phyloP scores from a whole-genome alignment of 2,888 invertebrate genomes.

The Apeira syringaria region DNA sequence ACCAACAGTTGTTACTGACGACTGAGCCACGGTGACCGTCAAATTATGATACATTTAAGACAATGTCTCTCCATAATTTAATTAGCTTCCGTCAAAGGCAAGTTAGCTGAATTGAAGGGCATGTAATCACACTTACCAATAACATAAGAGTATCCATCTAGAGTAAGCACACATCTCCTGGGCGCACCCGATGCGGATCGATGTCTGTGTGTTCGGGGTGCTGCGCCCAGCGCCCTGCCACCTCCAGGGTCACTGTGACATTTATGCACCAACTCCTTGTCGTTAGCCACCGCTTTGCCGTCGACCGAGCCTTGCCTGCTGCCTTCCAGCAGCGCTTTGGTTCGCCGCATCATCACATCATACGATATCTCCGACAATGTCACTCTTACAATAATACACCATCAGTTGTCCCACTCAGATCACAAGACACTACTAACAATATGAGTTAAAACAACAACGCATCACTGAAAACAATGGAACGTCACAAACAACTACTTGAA shows the following conservation, averaged over 20 bases:
- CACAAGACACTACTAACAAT: conserved; percentile 16
- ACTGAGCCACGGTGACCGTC: too few relatives aligned
- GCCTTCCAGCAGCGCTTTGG: conserved; percentile 73
- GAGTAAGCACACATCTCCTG: conserved; percentile 91
- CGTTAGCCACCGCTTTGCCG: conserved; percentile 63
- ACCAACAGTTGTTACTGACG: too few relatives aligned
- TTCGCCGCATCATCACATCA: conserved; percentile 78
- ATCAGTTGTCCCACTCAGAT: conserved; percentile 30
- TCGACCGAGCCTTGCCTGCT: conserved; percentile 78
- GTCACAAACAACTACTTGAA: not conserved
- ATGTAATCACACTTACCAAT: conserved; percentile 86
- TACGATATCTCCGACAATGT: conserved; percentile 61
- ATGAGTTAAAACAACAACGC: not conserved
- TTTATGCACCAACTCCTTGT: conserved; percentile 87
- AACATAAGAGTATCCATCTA: conserved; percentile 94
- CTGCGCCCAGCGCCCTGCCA: conserved; percentile 68
- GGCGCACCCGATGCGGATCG: conserved; percentile 83
- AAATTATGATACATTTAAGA: too few relatives aligned
- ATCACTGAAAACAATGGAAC: not conserved
- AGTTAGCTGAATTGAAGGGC: too few relatives aligned
- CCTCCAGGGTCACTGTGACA: conserved; percentile 87
- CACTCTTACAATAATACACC: conserved; percentile 6
- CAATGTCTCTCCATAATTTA: too few relatives aligned
- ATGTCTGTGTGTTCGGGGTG: conserved; percentile 65
- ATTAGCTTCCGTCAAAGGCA: too few relatives aligned